Evolutionary conservation across 2,113 vertebrate species (phyloP).

Genomic region (Pholis gunnellus): DNA sequence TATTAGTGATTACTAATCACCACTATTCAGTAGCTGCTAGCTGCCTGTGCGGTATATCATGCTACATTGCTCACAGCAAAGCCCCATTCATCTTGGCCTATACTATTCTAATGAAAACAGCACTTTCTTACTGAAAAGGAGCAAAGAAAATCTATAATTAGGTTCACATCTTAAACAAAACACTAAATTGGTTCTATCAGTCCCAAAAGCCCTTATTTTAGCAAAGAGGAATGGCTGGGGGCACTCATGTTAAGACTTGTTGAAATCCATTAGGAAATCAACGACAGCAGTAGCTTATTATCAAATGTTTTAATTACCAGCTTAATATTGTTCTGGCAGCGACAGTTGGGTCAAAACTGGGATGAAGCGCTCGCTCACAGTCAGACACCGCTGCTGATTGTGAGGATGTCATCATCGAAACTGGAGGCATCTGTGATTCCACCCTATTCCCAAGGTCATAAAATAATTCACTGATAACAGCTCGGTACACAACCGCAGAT

Average conservation of each 20-base stretch:
- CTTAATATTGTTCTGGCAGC: slow-evolving; percentile 60
- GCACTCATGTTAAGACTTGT: slow-evolving; percentile 59
- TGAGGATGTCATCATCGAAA: slow-evolving; percentile 49
- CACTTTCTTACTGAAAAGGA: slow-evolving; percentile 33
- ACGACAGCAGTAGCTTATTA: slow-evolving; percentile 57
- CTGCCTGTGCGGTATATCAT: slow-evolving; percentile 41
- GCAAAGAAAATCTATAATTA: slow-evolving; percentile 51
- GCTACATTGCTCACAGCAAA: slow-evolving; percentile 29
- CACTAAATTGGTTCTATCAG: slow-evolving; percentile 39
- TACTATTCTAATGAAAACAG: slow-evolving; percentile 24
- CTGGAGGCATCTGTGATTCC: slow-evolving; percentile 69
- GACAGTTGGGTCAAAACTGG: slow-evolving; percentile 51
- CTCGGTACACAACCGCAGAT: slow-evolving; percentile 74
- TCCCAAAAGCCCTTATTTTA: slow-evolving; percentile 40
- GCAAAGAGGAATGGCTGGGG: slow-evolving; percentile 31
- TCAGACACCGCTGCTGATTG: slow-evolving; percentile 54
- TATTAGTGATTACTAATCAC: slow-evolving; percentile 60
- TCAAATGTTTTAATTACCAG: slow-evolving; percentile 74
- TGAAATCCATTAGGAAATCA: slow-evolving; percentile 72
- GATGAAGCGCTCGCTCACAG: slow-evolving; percentile 32
- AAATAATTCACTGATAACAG: slow-evolving; percentile 70
- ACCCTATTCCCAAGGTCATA: slow-evolving; percentile 72
- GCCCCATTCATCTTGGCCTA: slow-evolving; percentile 11
- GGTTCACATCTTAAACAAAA: slow-evolving; percentile 46
- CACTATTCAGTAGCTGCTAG: slow-evolving; percentile 61